Base-by-base conservation (phyloP, 1,140 invertebrate species). In the Argopecten irradians region DNA sequence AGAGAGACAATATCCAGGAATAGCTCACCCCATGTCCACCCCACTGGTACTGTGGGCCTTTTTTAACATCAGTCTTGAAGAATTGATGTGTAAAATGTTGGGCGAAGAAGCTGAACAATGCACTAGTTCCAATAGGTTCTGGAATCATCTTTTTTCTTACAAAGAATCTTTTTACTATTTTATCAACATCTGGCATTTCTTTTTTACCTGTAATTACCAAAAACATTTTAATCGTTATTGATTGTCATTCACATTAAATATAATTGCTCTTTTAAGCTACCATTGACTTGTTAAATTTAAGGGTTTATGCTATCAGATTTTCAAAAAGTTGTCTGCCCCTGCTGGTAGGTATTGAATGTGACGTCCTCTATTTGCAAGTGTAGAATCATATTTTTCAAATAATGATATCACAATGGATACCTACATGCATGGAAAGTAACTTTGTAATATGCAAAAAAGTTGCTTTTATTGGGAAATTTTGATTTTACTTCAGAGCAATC, bases 61-160 rank as follows among this genome's bases (percentile, higher is more conserved):
- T 93, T 32, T 92, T 93, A 82, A 93, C 91, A 88, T 96, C 95
- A 3, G 95, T 96, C 86, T 95, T 94, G 92, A 96, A 96, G 91
- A 96, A 96, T 92, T 95, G 95, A 92, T 96, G 96, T 1, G 95
- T 95, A 89, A 96, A 96, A 91, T 96, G 96, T 89, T 96, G 96
- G 13, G 96, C 96, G 90, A 95, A 96, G 91, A 94, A 96, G 19
- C 95, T 92, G 90, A 96, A 96, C 35, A 96, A 86, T 1, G 95
- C 90, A 93, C 94, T 96, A 32, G 94, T 94, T 41, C 95, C 94
- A 84, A 94, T 94, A 0, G 95, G 94, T 7, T 95, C 95, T 11
- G 95, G 95, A 32, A 93, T 94, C 87, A 96, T 96, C 83, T 93
- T 89, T 9, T 92, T 93, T 41, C 96, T 90, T 35, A 90, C 88